These are phyloP conservation scores for Centropyge bicolor DNA, from an alignment of 2,797 vertebrate species.

Conservation along the genomic window DNA sequence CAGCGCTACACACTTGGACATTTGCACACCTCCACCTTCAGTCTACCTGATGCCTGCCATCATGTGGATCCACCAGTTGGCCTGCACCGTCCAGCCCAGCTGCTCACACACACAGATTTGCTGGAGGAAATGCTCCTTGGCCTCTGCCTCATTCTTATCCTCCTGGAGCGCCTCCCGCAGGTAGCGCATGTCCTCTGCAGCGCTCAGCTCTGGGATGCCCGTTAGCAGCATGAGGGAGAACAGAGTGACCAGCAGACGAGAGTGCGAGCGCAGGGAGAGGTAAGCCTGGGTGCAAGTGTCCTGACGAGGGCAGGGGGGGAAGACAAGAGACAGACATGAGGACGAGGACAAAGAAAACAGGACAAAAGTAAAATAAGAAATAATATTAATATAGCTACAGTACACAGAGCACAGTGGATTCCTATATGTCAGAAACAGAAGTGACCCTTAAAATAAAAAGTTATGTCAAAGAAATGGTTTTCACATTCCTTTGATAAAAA, in stretches of 20 bases:
- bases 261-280: constrained; percentile 84
- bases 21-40: background rate
- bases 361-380: background rate
- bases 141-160: constrained; percentile 73
- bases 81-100: constrained; percentile 85
- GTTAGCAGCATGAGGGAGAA: constrained; percentile 88
- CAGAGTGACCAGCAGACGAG: constrained; percentile 83
- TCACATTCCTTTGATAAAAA: too few species aligned
- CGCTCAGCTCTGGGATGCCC: constrained; percentile 86
- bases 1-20: too few species aligned
- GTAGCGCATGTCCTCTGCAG: constrained; percentile 84
- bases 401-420: too few species aligned
- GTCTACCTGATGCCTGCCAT: constrained; percentile 81
- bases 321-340: background rate
- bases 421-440: too few species aligned
- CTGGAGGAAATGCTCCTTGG: constrained; percentile 83
- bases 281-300: constrained; percentile 85
- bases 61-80: constrained; percentile 88
- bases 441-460: too few species aligned
- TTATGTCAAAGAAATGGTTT: too few species aligned
- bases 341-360: background rate
- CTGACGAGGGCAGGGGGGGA: constrained; percentile 50
- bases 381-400: background rate
- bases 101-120: constrained; percentile 81
- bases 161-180: constrained; percentile 84